A percentile compares a stretch with the other conserved stretches of the same genome.
These are phyloP conservation scores for Pseudopipra pipra DNA, from an alignment of 2,113 vertebrate species.

Conservation along the genomic window DNA sequence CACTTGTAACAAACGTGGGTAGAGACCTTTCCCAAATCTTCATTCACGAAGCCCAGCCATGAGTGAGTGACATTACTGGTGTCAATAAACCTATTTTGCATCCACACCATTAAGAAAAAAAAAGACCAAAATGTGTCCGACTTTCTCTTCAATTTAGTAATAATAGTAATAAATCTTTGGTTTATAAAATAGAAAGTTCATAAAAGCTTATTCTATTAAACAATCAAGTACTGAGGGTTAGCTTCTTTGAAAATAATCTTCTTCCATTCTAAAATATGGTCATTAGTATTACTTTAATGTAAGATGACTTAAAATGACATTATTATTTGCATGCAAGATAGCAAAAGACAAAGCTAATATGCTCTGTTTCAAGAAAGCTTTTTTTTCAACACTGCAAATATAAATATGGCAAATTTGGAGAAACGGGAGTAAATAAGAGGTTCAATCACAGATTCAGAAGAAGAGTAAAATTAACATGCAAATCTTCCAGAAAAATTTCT, in stretches of 20 bases:
- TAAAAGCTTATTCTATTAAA: background rate
- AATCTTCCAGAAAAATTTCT: background rate
- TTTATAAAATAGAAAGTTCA: background rate
- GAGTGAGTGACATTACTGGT: background rate
- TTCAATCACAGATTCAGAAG: background rate
- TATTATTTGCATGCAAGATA: background rate
- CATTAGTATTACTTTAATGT: background rate
- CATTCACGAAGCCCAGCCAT: too few relatives aligned
- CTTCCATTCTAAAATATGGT: background rate
- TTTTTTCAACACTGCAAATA: background rate
- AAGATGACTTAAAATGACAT: background rate
- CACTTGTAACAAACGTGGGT: too few relatives aligned
- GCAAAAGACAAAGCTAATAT: background rate
- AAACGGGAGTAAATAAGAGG: background rate
- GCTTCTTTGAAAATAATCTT: background rate
- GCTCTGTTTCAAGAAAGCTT: background rate
- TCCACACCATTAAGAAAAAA: background rate
- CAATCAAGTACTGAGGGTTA: background rate
- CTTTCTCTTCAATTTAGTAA: background rate
- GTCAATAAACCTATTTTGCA: background rate
- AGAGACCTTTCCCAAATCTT: too few relatives aligned
- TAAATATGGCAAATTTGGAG: background rate
- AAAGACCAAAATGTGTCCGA: background rate
- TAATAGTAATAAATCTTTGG: background rate
- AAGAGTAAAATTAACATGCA: background rate